A percentile compares a stretch with the other conserved stretches of the same genome.
These are phyloP conservation scores for Mesaphorura yosii DNA, from an alignment of 1,140 invertebrate species.

Conservation along the genomic window DNA sequence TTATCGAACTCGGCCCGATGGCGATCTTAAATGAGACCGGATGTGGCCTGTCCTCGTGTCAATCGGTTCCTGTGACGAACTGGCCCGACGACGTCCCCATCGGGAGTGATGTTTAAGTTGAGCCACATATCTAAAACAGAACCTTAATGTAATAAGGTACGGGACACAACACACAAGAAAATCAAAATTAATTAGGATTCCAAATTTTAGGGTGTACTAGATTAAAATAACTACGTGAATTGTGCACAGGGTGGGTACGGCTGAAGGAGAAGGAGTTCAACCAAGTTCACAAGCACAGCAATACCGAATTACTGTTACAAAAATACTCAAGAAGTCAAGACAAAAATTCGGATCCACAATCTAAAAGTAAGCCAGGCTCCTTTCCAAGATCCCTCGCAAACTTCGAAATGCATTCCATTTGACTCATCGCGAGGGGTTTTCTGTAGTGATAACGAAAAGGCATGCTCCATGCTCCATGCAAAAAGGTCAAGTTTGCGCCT, in stretches of 20 bases:
- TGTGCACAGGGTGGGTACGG: not conserved
- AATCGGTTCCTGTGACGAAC: conserved; percentile 46
- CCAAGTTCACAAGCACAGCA: not conserved
- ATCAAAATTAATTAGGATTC: conserved; percentile 3
- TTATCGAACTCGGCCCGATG: conserved; percentile 66
- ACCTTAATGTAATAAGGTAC: too few relatives aligned
- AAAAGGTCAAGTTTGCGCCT: too few relatives aligned
- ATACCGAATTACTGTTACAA: not conserved
- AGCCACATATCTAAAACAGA: conserved; percentile 31
- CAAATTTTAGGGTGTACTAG: not conserved
- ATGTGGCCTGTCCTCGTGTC: conserved; percentile 66
- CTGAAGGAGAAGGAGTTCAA: not conserved
- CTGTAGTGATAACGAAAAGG: too few relatives aligned
- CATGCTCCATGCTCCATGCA: too few relatives aligned
- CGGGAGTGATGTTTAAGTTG: conserved; percentile 31
- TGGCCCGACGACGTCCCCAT: conserved; percentile 46
- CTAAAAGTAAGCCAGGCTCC: too few relatives aligned
- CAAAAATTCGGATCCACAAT: too few relatives aligned
- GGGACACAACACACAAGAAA: too few relatives aligned
- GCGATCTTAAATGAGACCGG: conserved; percentile 73
- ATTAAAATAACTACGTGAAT: not conserved
- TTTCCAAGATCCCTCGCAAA: too few relatives aligned
- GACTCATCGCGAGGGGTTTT: too few relatives aligned
- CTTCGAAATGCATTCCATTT: too few relatives aligned
- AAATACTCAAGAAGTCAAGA: too few relatives aligned